These are phyloP conservation scores for Drosophila ficusphila DNA, from an alignment of 1,140 invertebrate genomes.

Conservation along the genomic window DNA sequence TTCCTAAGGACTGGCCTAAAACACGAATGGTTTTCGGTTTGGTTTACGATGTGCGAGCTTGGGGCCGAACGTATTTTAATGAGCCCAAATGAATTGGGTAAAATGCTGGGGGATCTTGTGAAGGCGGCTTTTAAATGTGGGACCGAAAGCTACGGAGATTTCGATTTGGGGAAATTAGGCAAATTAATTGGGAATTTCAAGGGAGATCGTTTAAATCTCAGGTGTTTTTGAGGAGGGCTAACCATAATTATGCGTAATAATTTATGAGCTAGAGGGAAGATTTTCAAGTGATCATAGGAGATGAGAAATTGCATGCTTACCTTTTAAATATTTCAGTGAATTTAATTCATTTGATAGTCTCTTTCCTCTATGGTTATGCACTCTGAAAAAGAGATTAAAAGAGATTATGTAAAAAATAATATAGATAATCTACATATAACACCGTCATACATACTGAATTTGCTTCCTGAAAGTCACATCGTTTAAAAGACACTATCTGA, in stretches of 20 bases:
- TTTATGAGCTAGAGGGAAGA: not conserved
- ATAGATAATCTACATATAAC: not conserved
- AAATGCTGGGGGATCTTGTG: not conserved
- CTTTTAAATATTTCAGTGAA: not conserved
- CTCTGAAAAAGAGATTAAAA: not conserved
- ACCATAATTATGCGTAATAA: constrained; percentile 9
- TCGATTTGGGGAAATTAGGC: constrained; percentile 27
- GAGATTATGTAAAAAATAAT: not conserved
- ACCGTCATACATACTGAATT: not conserved
- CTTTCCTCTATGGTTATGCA: too few species aligned
- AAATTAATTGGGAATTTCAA: constrained; percentile 42
- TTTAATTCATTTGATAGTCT: too few species aligned
- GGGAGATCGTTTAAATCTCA: constrained; percentile 13
- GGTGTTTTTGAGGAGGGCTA: constrained; percentile 26
- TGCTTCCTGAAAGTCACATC: not conserved
- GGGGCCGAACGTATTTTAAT: constrained; percentile 76
- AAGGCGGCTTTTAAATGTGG: constrained; percentile 24
- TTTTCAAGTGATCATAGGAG: too few species aligned
- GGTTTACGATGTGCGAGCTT: constrained; percentile 75
- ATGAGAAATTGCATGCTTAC: not conserved
- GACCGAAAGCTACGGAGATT: constrained; percentile 9
- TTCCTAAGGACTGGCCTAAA: constrained; percentile 13
- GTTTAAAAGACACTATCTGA: not conserved
- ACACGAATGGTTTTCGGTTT: constrained; percentile 39
- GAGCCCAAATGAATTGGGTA: constrained; percentile 43